phyloP scores from a whole-genome alignment of 2,888 invertebrate genomes.

The Dioctria linearis region DNA sequence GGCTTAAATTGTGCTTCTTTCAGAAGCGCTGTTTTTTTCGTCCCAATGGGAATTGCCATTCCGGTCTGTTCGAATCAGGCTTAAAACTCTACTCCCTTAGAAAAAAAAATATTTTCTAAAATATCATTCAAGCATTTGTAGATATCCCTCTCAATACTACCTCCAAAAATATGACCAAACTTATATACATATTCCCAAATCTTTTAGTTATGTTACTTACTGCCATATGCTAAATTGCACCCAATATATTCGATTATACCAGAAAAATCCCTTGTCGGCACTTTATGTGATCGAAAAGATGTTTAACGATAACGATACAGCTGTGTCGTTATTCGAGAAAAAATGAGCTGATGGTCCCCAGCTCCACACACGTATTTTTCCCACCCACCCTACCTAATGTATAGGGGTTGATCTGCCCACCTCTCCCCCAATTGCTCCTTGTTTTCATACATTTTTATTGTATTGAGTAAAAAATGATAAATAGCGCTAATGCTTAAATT shows the following conservation, averaged over 20 bases:
- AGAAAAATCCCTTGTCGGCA: slow-evolving; percentile 38
- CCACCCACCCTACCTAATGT: background rate
- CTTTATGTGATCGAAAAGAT: slow-evolving; percentile 50
- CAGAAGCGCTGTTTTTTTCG: too few species aligned
- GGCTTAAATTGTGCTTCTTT: too few species aligned
- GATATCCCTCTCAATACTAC: too few species aligned
- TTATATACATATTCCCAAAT: background rate
- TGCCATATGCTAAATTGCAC: slow-evolving; percentile 44
- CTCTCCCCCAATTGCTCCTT: background rate
- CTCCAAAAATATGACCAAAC: too few species aligned
- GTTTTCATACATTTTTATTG: slow-evolving; percentile 9
- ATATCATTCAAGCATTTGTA: too few species aligned
- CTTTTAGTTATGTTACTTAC: slow-evolving; percentile 49
- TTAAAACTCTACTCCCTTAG: too few species aligned
- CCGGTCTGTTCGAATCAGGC: too few species aligned
- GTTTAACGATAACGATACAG: slow-evolving; percentile 50
- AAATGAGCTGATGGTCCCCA: slow-evolving; percentile 6
- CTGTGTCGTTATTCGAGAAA: slow-evolving; percentile 28
- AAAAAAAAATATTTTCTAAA: too few species aligned
- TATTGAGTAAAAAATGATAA: slow-evolving; percentile 38
- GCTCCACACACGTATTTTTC: background rate
- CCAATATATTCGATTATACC: slow-evolving; percentile 40
- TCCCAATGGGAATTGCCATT: too few species aligned
- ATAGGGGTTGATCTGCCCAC: background rate
- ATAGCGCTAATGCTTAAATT: slow-evolving; percentile 30